These are phyloP conservation scores for Chrysolina americana DNA, from an alignment of 2,888 invertebrate species.

Conservation along the genomic window DNA sequence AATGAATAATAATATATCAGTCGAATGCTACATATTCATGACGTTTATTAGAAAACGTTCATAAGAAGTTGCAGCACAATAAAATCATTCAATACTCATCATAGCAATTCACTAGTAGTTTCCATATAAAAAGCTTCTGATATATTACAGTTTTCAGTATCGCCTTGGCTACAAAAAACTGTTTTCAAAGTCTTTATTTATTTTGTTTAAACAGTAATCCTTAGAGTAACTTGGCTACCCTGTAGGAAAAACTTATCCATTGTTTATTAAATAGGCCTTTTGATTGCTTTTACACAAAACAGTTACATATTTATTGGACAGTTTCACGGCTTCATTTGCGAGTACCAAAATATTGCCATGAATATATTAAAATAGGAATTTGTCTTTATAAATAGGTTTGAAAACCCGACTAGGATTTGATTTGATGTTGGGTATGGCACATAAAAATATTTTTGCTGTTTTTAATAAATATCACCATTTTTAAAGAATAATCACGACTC, in stretches of 20 bases:
- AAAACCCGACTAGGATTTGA: slow-evolving; percentile 69
- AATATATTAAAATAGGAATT: slow-evolving; percentile 65
- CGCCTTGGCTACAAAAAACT: slow-evolving; percentile 66
- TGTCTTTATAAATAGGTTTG: slow-evolving; percentile 65
- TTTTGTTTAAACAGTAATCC: slow-evolving; percentile 41
- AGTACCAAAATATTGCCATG: slow-evolving; percentile 57
- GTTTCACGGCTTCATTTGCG: slow-evolving; percentile 60
- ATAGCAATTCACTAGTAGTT: slow-evolving; percentile 61
- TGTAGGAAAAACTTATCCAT: slow-evolving; percentile 60
- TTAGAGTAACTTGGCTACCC: slow-evolving; percentile 62
- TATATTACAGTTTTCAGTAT: slow-evolving; percentile 67
- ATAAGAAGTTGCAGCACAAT: slow-evolving; percentile 63
- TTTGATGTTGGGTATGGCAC: slow-evolving; percentile 68
- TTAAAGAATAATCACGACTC: slow-evolving; percentile 71
- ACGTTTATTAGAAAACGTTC: slow-evolving; percentile 55
- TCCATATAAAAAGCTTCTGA: slow-evolving; percentile 70
- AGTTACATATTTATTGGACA: slow-evolving; percentile 60
- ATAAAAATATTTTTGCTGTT: slow-evolving; percentile 65
- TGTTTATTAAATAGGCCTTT: slow-evolving; percentile 64
- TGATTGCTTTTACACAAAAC: slow-evolving; percentile 66
- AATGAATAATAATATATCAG: slow-evolving; percentile 58
- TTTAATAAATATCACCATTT: slow-evolving; percentile 57
- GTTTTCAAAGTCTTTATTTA: slow-evolving; percentile 59
- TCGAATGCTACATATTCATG: slow-evolving; percentile 58
- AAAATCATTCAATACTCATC: slow-evolving; percentile 58